Base-by-base conservation (phyloP, 2,797 vertebrate species). In the Acanthis flammea region DNA sequence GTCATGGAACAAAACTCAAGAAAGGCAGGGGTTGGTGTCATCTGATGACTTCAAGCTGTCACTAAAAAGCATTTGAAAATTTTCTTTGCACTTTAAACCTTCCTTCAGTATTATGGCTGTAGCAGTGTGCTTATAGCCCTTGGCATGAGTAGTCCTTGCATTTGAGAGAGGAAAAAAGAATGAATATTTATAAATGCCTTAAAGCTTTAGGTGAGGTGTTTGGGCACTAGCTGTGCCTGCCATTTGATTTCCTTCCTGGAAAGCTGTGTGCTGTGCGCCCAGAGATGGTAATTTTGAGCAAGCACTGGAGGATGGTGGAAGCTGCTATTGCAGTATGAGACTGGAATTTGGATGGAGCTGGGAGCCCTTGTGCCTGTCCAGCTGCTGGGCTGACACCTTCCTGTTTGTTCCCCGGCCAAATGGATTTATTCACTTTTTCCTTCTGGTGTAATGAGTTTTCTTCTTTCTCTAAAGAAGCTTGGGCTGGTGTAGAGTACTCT, bases 21-120 rank as follows among this genome's bases (percentile, higher is more conserved):
- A 55, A 78, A 54, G 58, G 45, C 4, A 2, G 13, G 9, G 5
- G 4, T 45, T 50, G 27, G 14, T 37, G 42, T 33, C 50, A 78
- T 35, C 63, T 45, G 27, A 4, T 44, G 53, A n/a, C 57, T 83
- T 83, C 50, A 65, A 28, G 45, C 72, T 83, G 68, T 63, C 54
- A 68, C 41, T 66, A 10, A 53, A 79, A 88, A 72, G 19, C 44
- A 13, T 72, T 62, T 42, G 35, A 61, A 73, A 53, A 19, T 73
- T 88, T 79, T 90, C 63, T 73, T 87, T 93, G 95, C 93, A 95
- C 90, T 96, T 95, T 91, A 89, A 86, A 41, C 37, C 72, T 78
- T 24, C 55, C 21, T 14, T 24, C 39, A 80, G 62, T 19, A 1
- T 93, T 58, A 18, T 7, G 83, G 48, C 31, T 83, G 45, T 44